Percentiles rank a stretch among this genome's conserved stretches.
Conservation (phyloP, 2,797 vertebrate genomes). For the Rallus crepitans region DNA sequence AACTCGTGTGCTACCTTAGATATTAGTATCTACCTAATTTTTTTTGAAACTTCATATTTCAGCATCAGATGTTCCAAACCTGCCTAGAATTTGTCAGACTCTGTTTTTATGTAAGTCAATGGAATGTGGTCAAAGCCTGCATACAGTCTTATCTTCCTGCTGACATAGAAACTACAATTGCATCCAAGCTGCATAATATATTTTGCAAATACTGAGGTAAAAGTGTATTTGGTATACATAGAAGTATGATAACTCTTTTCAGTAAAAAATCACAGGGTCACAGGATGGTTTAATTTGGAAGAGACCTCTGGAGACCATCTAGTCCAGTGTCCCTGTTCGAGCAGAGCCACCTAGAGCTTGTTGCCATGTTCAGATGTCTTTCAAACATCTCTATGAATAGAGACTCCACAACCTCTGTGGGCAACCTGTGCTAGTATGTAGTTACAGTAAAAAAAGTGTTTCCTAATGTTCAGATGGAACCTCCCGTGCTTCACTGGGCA, state of each 20-base stretch:
- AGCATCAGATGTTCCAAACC: not conserved
- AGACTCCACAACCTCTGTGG: not conserved
- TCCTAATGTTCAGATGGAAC: not conserved
- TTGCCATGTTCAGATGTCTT: not conserved
- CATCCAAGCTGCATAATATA: not conserved
- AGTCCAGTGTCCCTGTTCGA: not conserved
- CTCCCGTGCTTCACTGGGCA: not conserved
- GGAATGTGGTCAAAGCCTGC: not conserved
- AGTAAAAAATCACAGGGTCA: not conserved
- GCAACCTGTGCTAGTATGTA: not conserved
- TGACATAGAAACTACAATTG: not conserved
- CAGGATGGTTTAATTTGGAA: not conserved
- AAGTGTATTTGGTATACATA: fast-evolving
- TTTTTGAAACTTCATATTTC: not conserved
- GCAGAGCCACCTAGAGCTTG: too few species aligned
- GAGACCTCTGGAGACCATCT: not conserved
- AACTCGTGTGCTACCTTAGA: not conserved
- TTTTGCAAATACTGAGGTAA: not conserved
- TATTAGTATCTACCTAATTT: not conserved
- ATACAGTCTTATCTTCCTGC: not conserved
- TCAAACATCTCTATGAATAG: not conserved
- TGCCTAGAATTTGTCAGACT: not conserved
- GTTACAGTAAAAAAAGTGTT: not conserved
- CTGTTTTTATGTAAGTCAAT: not conserved
- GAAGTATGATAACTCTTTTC: not conserved